phyloP scores from a whole-genome alignment of 2,113 vertebrate species.

The Indri indri region DNA sequence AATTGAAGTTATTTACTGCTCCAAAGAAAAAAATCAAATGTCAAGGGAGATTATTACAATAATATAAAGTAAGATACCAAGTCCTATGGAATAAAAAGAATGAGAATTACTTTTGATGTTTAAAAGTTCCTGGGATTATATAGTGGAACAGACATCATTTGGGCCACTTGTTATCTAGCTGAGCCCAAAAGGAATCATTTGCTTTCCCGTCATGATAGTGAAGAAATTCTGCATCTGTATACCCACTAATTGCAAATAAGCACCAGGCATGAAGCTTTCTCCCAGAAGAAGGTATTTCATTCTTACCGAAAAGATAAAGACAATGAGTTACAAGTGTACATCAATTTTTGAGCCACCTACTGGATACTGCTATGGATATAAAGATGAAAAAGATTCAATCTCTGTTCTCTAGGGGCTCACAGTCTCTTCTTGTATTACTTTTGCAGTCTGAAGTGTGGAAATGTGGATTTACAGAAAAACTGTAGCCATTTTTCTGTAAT shows the following conservation, averaged over 20 bases:
- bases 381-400: neutral
- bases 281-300: neutral
- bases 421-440: constrained; percentile 9
- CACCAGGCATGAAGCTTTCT: neutral
- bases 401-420: neutral
- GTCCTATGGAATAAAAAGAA: neutral
- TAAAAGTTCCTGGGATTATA: neutral
- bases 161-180: neutral
- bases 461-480: neutral
- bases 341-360: neutral
- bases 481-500: neutral
- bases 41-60: neutral
- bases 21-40: neutral
- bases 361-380: neutral
- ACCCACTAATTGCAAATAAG: neutral
- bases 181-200: neutral
- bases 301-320: constrained; percentile 3
- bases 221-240: neutral
- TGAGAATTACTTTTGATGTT: neutral
- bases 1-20: neutral
- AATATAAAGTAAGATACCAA: neutral
- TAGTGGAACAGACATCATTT: neutral
- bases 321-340: neutral
- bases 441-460: neutral
- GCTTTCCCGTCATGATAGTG: neutral